Percentiles rank a stretch among this genome's conserved stretches.
Evolutionary conservation across 2,113 vertebrate genomes (phyloP).

Genomic region (Forbesichthys papilliferus): DNA sequence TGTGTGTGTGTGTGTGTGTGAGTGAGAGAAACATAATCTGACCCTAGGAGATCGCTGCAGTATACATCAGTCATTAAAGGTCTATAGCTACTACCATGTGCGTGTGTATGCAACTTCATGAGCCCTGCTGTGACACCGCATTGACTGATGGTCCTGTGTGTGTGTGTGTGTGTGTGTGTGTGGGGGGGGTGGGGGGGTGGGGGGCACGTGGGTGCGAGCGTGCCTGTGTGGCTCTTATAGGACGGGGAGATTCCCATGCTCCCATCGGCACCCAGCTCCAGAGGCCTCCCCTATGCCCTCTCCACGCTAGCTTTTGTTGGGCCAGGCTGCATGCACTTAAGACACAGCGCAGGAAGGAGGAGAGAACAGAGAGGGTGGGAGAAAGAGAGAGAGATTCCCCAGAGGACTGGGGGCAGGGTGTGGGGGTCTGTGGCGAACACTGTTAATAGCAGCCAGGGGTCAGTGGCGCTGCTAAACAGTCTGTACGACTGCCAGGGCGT

Average conservation of each 20-base stretch:
- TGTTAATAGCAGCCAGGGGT: conserved; percentile 88
- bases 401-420: conserved; percentile 71
- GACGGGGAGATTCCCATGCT: conserved; percentile 78
- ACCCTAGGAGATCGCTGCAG: neutral
- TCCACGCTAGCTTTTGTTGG: conserved; percentile 71
- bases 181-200: neutral
- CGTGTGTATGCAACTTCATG: neutral
- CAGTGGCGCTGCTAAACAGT: conserved; percentile 97
- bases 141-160: conserved; percentile 54
- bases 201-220: neutral
- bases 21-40: neutral
- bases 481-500: conserved; percentile 98
- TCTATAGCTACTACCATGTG: neutral
- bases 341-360: conserved; percentile 41
- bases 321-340: conserved; percentile 73
- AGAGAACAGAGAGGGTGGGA: conserved; percentile 41
- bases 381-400: conserved; percentile 72
- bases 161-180: conserved; percentile 44
- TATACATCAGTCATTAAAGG: neutral
- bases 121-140: conserved; percentile 37
- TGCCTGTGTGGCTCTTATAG: conserved; percentile 9
- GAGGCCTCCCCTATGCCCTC: conserved; percentile 49
- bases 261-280: conserved; percentile 74
- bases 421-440: conserved; percentile 68
- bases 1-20: conserved; percentile 10